Evolutionary conservation across 1,140 invertebrate genomes (phyloP).

Genomic region (Scaptomyza pallida): DNA sequence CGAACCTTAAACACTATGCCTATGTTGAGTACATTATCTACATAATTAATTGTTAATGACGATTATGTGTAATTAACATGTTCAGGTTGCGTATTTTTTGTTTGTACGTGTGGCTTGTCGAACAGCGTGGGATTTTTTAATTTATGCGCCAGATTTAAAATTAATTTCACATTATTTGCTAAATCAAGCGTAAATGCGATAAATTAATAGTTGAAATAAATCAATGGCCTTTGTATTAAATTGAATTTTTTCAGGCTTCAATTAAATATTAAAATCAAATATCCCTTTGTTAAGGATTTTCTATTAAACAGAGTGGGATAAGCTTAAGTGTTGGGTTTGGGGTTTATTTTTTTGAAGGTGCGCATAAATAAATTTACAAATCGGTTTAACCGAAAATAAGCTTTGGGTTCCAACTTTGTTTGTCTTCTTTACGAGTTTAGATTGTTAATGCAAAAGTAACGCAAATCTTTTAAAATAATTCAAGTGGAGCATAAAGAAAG

Average conservation of each 20-base stretch:
- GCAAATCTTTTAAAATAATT: neutral
- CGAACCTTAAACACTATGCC: neutral
- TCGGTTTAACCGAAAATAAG: conserved; percentile 58
- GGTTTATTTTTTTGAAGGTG: neutral
- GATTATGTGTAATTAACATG: conserved; percentile 65
- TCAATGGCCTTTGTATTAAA: conserved; percentile 12
- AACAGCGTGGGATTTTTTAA: conserved; percentile 43
- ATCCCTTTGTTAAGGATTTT: conserved; percentile 39
- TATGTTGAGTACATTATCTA: conserved; percentile 46
- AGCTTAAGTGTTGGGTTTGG: neutral
- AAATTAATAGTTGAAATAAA: conserved; percentile 72
- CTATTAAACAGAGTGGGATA: conserved; percentile 22
- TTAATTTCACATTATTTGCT: conserved; percentile 67
- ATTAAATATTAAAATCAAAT: conserved; percentile 35
- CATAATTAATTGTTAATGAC: conserved; percentile 78
- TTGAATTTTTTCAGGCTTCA: neutral
- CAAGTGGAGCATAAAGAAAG: conserved; percentile 23
- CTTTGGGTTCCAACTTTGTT: conserved; percentile 39
- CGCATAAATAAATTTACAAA: conserved; percentile 64
- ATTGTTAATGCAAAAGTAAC: conserved; percentile 65
- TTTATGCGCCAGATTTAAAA: conserved; percentile 66
- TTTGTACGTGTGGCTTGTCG: neutral
- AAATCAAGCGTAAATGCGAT: conserved; percentile 76
- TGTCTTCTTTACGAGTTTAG: conserved; percentile 63
- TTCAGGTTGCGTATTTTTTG: conserved; percentile 6